Evolutionary conservation across 1,140 invertebrate genomes (phyloP), one percentile per base, ranked within the genome.

Genomic region (Asobara japonica): DNA sequence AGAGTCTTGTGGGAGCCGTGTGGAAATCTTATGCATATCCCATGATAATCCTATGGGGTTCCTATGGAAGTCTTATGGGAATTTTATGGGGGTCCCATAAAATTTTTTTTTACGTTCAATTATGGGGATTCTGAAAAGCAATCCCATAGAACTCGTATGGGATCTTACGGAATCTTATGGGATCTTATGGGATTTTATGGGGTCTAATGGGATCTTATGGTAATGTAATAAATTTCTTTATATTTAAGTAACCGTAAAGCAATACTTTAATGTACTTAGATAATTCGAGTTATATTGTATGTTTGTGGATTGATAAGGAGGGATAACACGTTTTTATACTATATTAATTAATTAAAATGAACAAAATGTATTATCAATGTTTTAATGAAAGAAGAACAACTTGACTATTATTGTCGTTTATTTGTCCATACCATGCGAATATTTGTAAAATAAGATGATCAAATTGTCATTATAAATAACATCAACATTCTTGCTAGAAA

Each of bases 391-490:
- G 64, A 71, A 51, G 22, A 16, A 62, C 4, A 33, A 33, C 56
- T 25, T 61, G 36, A 48, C 61, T 27, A 64, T 71, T 71, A 64
- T 61, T 71, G 67, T 61, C 67, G 51, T 48, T 71, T 62, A 72
- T 70, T 70, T 71, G 65, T 74, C 60, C 68, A 69, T 74, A 65
- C 65, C 13, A 51, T 38, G 67, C 51, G 69, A 74, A 71, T 71
- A 74, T 74, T 51, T 48, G 68, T 71, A 71, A 71, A 71, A 71
- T 74, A 74, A 74, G 65, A 71, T 51, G 38, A 74, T 74, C 69
- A 60, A 72, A 74, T 72, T 66, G 71, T 66, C 73, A 72, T 74
- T 75, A 75, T 75, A 75, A 29, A 75, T 75, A 75, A 72, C 74
- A 75, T 75, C 70, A 69, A 72, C 51, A 72, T 74, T 69, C 69